Conservation (phyloP, 1,140 invertebrate genomes). For the Elymnias hypermnestra region DNA sequence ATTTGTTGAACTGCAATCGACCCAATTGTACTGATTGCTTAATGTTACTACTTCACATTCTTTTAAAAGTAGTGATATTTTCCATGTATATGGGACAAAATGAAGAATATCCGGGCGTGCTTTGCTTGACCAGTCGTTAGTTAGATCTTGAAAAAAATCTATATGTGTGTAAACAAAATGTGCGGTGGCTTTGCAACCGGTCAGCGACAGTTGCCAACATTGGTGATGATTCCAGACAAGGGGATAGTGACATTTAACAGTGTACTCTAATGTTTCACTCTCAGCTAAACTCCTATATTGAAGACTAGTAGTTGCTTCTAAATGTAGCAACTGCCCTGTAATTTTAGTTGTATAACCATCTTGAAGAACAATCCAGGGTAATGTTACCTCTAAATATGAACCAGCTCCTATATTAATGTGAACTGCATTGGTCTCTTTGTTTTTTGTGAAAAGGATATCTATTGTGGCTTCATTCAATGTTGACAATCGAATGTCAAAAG, state of each 20-base stretch:
- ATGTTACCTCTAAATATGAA: conserved; percentile 95
- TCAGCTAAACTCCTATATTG: conserved; percentile 93
- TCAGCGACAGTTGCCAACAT: conserved; percentile 92
- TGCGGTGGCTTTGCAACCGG: conserved; percentile 94
- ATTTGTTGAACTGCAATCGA: conserved; percentile 96
- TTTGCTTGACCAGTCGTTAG: conserved; percentile 97
- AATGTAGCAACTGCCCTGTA: conserved; percentile 92
- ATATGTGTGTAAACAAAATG: conserved; percentile 96
- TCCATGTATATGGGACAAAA: conserved; percentile 98
- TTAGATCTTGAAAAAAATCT: conserved; percentile 95
- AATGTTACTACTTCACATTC: conserved; percentile 97
- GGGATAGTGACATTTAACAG: conserved; percentile 91
- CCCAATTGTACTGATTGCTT: conserved; percentile 99
- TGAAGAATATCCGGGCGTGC: conserved; percentile 92
- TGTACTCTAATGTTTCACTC: conserved; percentile 96
- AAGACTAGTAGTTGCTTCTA: conserved; percentile 96
- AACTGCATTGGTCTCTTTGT: conserved; percentile 97
- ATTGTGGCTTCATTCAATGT: conserved; percentile 94
- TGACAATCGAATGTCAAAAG: conserved; percentile 94
- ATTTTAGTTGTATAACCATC: conserved; percentile 94
- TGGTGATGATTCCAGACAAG: conserved; percentile 96
- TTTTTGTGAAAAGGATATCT: conserved; percentile 96
- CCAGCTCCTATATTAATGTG: conserved; percentile 95
- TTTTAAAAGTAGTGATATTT: conserved; percentile 92
- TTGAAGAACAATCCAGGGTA: conserved; percentile 93